Percentiles rank a stretch among this genome's conserved stretches.
These are phyloP conservation scores for Lagopus leucura DNA, from an alignment of 2,113 vertebrate species.

Conservation along the genomic window DNA sequence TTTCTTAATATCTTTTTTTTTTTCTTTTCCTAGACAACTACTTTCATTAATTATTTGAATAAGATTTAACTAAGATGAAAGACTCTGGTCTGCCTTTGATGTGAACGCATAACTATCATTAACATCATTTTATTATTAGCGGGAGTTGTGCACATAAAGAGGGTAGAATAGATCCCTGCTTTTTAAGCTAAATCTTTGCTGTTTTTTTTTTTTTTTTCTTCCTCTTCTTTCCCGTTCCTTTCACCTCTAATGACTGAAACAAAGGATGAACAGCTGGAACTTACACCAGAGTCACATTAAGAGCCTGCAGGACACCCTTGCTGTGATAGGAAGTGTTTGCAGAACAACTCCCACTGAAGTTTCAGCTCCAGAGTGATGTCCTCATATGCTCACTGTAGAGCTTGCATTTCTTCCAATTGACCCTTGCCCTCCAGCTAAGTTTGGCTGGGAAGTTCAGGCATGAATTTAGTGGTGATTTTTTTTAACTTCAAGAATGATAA, in stretches of 20 bases:
- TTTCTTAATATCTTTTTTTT: background rate
- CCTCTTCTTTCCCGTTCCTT: background rate
- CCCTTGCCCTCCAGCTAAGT: background rate
- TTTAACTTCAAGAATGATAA: background rate
- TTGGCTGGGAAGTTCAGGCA: background rate
- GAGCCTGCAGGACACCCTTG: background rate
- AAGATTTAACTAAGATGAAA: conserved; percentile 72
- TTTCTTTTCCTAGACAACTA: background rate
- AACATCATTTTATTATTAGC: conserved; percentile 70
- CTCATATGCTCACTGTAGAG: background rate
- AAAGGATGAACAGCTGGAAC: background rate
- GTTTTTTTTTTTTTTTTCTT: background rate
- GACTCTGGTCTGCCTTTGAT: conserved; percentile 54
- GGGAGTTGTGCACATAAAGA: background rate
- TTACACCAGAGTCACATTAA: background rate
- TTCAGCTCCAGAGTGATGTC: background rate
- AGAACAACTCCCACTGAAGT: background rate
- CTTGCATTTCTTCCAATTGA: background rate
- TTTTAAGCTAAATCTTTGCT: background rate
- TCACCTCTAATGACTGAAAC: background rate
- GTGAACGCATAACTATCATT: conserved; percentile 55
- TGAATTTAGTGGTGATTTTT: background rate
- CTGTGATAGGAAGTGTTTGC: background rate
- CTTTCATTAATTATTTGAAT: conserved; percentile 72
- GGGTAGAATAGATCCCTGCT: conserved; percentile 17